These are phyloP conservation scores for Dasysyrphus albostriatus DNA, from an alignment of 2,888 invertebrate species.

Conservation along the genomic window DNA sequence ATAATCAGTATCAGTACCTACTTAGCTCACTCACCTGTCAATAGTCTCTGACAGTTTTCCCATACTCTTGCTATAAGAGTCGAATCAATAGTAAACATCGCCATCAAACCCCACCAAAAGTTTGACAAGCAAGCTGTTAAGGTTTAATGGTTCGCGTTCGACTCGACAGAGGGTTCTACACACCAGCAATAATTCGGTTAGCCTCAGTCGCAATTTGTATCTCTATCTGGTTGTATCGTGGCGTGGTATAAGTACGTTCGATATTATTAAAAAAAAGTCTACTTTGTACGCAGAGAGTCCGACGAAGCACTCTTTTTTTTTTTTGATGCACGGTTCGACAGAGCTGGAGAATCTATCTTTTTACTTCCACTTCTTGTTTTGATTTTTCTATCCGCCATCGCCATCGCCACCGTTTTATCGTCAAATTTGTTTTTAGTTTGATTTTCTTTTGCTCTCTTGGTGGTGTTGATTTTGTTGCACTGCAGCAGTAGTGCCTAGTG, in stretches of 20 bases:
- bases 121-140: slow-evolving; percentile 17
- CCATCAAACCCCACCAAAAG: neutral
- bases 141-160: neutral
- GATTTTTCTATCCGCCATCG: slow-evolving; percentile 16
- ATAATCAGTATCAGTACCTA: neutral
- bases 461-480: slow-evolving; percentile 19
- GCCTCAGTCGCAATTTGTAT: slow-evolving; percentile 69
- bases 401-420: neutral
- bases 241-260: slow-evolving; percentile 11
- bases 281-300: neutral
- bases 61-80: slow-evolving; percentile 15
- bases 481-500: slow-evolving; percentile 47
- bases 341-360: slow-evolving; percentile 42
- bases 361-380: slow-evolving; percentile 28
- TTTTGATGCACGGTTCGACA: slow-evolving; percentile 48
- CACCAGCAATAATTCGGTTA: neutral
- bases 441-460: neutral
- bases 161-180: slow-evolving; percentile 26
- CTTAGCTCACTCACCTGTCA: neutral
- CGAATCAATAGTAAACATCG: neutral
- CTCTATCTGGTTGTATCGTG: slow-evolving; percentile 71
- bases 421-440: neutral
- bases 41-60: neutral
- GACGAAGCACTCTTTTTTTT: neutral
- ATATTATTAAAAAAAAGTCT: neutral